A percentile compares a stretch with the other conserved stretches of the same genome.
Evolutionary conservation across 2,113 vertebrate species (phyloP).

Genomic region (Natator depressus): DNA sequence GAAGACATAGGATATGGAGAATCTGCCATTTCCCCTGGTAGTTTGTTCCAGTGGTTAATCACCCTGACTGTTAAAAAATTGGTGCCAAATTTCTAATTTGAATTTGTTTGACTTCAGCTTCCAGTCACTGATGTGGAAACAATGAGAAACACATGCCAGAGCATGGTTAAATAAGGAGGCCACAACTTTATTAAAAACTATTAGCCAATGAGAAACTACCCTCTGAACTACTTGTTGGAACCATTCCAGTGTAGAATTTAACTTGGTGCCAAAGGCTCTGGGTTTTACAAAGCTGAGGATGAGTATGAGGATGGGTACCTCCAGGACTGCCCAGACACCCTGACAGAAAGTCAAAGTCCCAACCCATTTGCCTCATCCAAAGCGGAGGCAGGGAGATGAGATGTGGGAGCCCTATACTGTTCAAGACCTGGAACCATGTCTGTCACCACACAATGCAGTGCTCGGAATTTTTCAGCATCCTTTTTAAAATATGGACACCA

Average conservation of each 20-base stretch:
- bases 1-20: neutral
- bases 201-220: neutral
- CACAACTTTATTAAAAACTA: fast-evolving
- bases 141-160: neutral
- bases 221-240: fast-evolving
- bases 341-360: fast-evolving
- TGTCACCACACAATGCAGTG: neutral
- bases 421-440: neutral
- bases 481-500: neutral
- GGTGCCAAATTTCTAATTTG: neutral
- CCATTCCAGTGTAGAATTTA: neutral
- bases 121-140: neutral
- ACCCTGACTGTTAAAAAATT: neutral
- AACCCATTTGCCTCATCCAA: neutral
- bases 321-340: neutral
- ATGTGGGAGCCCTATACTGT: neutral
- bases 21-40: neutral
- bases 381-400: neutral
- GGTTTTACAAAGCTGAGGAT: neutral
- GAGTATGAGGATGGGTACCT: neutral
- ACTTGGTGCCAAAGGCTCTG: fast-evolving
- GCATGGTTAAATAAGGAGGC: neutral
- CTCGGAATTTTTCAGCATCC: neutral
- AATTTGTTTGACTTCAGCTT: neutral
- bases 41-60: neutral